Evolutionary conservation across 30 jellyfish, hydroid and myxozoan species (phyloP).

Genomic region (Hydra vulgaris): DNA sequence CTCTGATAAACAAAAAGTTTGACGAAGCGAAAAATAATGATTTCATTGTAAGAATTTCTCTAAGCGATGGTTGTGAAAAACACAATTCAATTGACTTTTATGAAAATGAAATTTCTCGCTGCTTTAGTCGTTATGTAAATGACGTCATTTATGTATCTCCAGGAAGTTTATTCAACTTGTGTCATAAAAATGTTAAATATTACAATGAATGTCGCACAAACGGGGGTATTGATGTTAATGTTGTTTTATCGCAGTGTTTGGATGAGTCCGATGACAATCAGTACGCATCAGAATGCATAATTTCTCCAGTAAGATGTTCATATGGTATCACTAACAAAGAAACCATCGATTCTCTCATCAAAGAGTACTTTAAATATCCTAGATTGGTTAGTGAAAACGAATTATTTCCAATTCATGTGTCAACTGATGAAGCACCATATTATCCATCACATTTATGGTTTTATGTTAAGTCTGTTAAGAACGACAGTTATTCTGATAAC

Average conservation of each 20-base stretch:
- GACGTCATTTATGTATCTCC: slow-evolving; percentile 26
- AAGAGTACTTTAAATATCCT: slow-evolving; percentile 10
- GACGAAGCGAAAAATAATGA: slow-evolving; percentile 2
- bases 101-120: not conserved
- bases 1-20: not conserved
- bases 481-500: not conserved
- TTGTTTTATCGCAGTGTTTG: not conserved
- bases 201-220: not conserved
- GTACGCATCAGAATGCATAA: not conserved
- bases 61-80: not conserved
- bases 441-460: slow-evolving; percentile 11
- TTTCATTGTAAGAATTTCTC: not conserved
- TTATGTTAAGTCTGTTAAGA: not conserved
- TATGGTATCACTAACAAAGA: slow-evolving; percentile 5
- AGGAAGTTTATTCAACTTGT: not conserved
- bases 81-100: not conserved
- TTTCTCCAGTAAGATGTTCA: slow-evolving; percentile 18
- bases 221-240: not conserved
- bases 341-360: not conserved
- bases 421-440: not conserved
- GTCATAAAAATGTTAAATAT: not conserved
- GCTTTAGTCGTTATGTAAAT: not conserved
- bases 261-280: not conserved
- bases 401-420: slow-evolving; percentile 2
- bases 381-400: not conserved